These are phyloP conservation scores for Hylomyscus alleni DNA, from an alignment of 2,797 vertebrate genomes.

Conservation along the genomic window DNA sequence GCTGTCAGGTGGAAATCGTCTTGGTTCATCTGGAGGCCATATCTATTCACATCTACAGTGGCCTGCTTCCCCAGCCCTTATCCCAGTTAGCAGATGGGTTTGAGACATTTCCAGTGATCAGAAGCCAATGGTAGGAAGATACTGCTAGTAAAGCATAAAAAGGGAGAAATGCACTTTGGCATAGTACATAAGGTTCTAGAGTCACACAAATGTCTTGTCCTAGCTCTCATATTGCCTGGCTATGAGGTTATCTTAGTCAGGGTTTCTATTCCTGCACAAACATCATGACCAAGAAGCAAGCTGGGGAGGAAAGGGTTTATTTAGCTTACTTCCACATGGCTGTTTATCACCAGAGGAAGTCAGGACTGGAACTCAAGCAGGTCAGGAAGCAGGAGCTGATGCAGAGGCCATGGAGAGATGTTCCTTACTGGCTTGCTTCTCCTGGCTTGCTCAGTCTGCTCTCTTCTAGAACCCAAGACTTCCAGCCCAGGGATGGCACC, in stretches of 20 bases:
- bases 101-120: neutral
- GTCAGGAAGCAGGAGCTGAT: no score
- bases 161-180: neutral
- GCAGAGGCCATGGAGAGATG: no score
- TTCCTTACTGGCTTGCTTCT: no score
- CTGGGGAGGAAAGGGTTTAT: no score
- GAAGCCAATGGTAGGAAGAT: slow-evolving; percentile 41
- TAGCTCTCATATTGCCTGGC: neutral
- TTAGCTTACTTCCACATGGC: no score
- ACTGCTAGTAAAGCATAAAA: neutral
- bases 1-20: slow-evolving; percentile 15
- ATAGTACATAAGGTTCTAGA: slow-evolving; percentile 22
- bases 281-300: no score
- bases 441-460: no score
- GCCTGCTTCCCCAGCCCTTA: neutral
- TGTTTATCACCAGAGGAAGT: no score
- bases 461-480: no score
- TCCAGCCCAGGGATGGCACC: no score
- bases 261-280: no score
- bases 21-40: slow-evolving; percentile 35
- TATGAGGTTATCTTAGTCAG: slow-evolving; percentile 49
- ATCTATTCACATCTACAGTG: neutral
- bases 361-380: no score
- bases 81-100: slow-evolving; percentile 16
- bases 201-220: neutral